Base-by-base conservation (phyloP, 2,797 vertebrate genomes). In the Bucorvus abyssinicus region DNA sequence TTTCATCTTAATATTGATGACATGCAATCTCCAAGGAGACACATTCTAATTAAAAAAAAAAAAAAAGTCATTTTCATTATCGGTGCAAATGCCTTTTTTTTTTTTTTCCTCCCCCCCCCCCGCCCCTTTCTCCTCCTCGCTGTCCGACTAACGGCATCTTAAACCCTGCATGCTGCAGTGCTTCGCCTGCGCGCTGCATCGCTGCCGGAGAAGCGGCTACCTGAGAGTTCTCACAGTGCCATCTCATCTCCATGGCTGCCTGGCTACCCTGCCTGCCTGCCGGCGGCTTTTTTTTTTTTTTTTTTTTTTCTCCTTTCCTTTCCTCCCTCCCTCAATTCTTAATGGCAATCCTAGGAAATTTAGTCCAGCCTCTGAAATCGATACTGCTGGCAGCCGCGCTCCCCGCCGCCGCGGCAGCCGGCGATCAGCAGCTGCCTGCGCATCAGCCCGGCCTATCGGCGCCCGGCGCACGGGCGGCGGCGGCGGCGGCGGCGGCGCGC, bases 181-280 rank as follows among this genome's bases (percentile, higher is more conserved):
- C 97, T 97, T 96, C 95, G 97, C 95, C 98, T 98, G 97, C 90
- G 97, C 97, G 97, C 97, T 97, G 97, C 97, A 97, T 97, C 97
- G 96, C 98, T 97, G 97, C 95, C 98, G 98, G 96, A 98, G 98
- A 98, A 98, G 98, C 89, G 98, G 98, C 98, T 99, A 99, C 98
- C 98, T 99, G 98, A 94, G 98, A 98, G 98, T 98, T 98, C 98
- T 98, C 98, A 98, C 98, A 99, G 98, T 98, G 98, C 98, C 98
- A 98, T 98, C 98, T 98, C 98, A 98, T 98, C 98, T 98, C 98
- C 98, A 99, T 99, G 98, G 98, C 98, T 98, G 98, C 98, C 98
- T 98, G 98, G 98, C 98, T 98, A 98, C 98, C 98, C 98, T 98
- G 98, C 98, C 97, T 98, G 98, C 97, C 98, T 98, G 98, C n/a